A percentile compares a stretch with the other conserved stretches of the same genome.
phyloP scores from a whole-genome alignment of 2,888 invertebrate species.

The Lasioglossum oenotherae region DNA sequence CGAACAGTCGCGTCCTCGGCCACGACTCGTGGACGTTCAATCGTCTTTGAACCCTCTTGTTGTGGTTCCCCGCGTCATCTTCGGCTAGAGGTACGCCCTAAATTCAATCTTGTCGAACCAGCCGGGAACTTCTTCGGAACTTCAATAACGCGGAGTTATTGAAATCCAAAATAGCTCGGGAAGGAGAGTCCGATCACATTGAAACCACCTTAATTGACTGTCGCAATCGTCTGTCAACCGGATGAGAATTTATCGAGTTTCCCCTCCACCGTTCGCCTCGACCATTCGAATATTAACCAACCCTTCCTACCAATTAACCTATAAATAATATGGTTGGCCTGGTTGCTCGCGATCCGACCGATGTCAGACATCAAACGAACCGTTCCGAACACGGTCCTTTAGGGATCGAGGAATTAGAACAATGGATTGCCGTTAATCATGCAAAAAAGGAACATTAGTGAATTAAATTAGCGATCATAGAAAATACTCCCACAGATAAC shows the following conservation, averaged over 20 bases:
- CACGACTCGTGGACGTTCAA: background rate
- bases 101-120: slow-evolving; percentile 29
- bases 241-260: slow-evolving; percentile 8
- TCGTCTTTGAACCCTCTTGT: slow-evolving; percentile 2
- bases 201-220: slow-evolving; percentile 27
- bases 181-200: background rate
- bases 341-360: background rate
- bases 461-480: no score
- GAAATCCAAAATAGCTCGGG: slow-evolving; percentile 30
- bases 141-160: slow-evolving; percentile 26
- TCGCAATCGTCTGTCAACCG: background rate
- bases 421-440: background rate
- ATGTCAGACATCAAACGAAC: slow-evolving; percentile 2
- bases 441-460: no score
- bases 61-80: slow-evolving; percentile 11
- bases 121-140: slow-evolving; percentile 19
- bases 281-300: background rate
- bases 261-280: background rate
- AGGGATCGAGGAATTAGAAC: background rate
- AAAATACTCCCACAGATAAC: no score
- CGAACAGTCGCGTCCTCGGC: background rate
- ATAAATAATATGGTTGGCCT: slow-evolving; percentile 19
- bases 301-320: slow-evolving; percentile 26
- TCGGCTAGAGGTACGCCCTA: slow-evolving; percentile 10
- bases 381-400: background rate